phyloP scores from a whole-genome alignment of 2,797 vertebrate species.

The Rhinatrema bivittatum region DNA sequence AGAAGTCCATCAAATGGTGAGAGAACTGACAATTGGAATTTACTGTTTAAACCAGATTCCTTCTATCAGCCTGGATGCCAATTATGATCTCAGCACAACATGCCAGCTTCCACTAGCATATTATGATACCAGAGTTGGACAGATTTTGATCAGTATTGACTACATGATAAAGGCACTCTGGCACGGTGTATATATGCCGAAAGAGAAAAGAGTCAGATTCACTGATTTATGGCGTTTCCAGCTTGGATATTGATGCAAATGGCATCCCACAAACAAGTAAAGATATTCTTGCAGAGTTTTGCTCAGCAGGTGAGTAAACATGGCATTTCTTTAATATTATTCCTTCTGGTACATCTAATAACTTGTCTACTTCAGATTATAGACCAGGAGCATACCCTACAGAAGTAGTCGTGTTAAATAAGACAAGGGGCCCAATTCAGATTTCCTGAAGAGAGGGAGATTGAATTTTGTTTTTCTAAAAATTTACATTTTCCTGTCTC shows the following conservation, averaged over 20 bases:
- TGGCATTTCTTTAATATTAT: neutral
- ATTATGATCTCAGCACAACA: constrained; percentile 52
- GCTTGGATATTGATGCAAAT: constrained; percentile 42
- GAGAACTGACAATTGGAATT: constrained; percentile 53
- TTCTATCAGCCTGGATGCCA: constrained; percentile 47
- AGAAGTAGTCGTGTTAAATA: too few species aligned
- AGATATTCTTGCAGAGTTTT: constrained; percentile 48
- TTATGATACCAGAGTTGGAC: constrained; percentile 49
- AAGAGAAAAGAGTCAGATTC: constrained; percentile 49
- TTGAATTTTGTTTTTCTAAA: too few species aligned
- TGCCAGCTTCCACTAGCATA: constrained; percentile 59
- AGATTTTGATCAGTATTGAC: constrained; percentile 52
- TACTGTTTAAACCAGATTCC: constrained; percentile 63
- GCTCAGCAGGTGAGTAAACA: constrained; percentile 43
- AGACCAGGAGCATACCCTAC: too few species aligned
- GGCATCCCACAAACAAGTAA: constrained; percentile 48
- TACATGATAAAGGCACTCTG: constrained; percentile 60
- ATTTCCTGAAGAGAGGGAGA: too few species aligned
- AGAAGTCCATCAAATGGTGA: constrained; percentile 58
- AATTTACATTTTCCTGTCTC: too few species aligned
- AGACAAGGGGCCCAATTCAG: too few species aligned
- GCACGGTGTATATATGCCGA: constrained; percentile 54
- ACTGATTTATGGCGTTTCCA: constrained; percentile 58
- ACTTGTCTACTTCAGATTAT: too few species aligned
- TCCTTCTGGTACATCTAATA: too few species aligned